Base-by-base conservation (phyloP, 2,888 invertebrate genomes). In the Luffia ferchaultella region DNA sequence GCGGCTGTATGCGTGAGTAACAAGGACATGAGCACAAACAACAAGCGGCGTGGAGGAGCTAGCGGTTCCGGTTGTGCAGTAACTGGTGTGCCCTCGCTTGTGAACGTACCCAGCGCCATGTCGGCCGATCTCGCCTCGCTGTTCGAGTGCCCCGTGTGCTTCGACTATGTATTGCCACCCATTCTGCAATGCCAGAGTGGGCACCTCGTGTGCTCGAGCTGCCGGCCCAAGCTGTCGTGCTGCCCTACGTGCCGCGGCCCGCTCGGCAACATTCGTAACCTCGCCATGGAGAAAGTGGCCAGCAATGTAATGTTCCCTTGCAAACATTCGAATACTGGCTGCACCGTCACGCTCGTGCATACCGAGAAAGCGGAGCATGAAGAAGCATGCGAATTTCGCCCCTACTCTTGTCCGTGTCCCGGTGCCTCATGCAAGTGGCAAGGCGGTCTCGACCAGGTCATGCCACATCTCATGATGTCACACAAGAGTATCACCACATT, bases 401-500 rank as follows among this genome's bases (percentile, higher is more conserved):
- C 99, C 1, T 99, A 99, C 75, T 92, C 94, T 57, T 99, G 99
- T 75, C 99, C 99, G 20, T 99, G 99, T 70, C 99, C 99, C n/a
- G 98, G 98, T 43, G 97, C 98, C 20, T 96, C 97, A 0, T 99
- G 99, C 80, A 98, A 98, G 70, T 99, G 99, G 99, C 97, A 97
- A 73, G 99, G 99, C 40, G 93, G 96, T 43, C 85, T 99, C 40
- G 97, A 98, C 70, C 94, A 97, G 85, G 99, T 99, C 46, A 99
- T 99, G 98, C 93, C 94, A 19, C 99, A 99, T 80, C 87, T 99
- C 50, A 94, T 97, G 89, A 96, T 93, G 88, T 93, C 93, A 50
- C 97, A 98, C 76, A 98, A 98, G 80, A 97, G 97, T 67, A 98
- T 98, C 64, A 99, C 98, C 16, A 99, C 98, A 48, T 85, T 99